Evolutionary conservation across 1,140 invertebrate species (phyloP), one percentile per base, ranked within the genome.

Genomic region (Triops cancriformis): DNA sequence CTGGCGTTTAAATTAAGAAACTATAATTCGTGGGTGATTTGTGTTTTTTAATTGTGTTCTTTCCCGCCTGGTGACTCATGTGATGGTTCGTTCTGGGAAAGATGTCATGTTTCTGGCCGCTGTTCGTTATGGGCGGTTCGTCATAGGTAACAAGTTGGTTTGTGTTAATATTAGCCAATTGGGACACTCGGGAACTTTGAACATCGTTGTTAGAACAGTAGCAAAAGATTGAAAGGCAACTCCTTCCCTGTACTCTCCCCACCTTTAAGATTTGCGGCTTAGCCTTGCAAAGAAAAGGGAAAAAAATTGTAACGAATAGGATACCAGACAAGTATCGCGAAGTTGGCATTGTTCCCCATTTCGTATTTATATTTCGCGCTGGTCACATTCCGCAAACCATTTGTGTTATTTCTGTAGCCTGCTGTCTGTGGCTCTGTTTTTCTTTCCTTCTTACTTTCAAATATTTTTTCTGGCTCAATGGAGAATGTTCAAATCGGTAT

Each of bases 41-140:
- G 51, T 64, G 51, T 64, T 64, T 64, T n/a, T 64, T 64, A 64
- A 64, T 64, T 64, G 51, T 64, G 51, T 64, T 64, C 51, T 64
- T 64, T 64, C 51, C 51, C 51, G 14, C 51, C 51, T 64, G 51
- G 51, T 64, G 51, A 64, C 51, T 64, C 51, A 23, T 64, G 51
- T 64, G 51, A 64, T 64, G 51, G 51, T 64, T 64, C 10, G 51
- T 64, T 64, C 10, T 64, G 51, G 51, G 51, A 64, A 64, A 64
- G 51, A n/a, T 45, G 43, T 45, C 43, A 14, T 23, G 51, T 64
- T 64, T 14, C 51, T 23, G 6, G 14, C 23, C 23, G 14, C 14
- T 18, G 14, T n/a, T n/a, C n/a, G n/a, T n/a, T 37, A 37, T 12
- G 14, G 51, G 51, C 51, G 51, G n/a, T 64, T 9, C 1, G 51